phyloP scores from a whole-genome alignment of 2,113 vertebrate species.

The Pachypanchax playfairii region DNA sequence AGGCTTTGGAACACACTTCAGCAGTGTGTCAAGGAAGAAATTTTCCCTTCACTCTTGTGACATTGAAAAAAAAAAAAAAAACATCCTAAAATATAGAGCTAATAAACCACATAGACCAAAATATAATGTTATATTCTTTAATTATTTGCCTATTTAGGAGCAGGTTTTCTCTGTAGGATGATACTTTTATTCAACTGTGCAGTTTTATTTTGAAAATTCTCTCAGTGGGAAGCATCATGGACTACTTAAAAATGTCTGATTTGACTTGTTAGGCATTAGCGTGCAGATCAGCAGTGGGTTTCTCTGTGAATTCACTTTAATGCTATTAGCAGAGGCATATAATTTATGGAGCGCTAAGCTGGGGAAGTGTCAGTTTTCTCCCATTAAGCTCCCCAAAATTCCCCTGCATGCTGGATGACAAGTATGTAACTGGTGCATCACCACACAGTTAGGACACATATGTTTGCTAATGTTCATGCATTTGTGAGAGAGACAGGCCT shows the following conservation, averaged over 20 bases:
- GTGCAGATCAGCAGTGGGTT: slow-evolving; percentile 31
- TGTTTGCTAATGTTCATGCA: not conserved
- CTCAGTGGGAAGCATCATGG: not conserved
- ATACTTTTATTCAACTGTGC: not conserved
- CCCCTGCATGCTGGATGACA: slow-evolving; percentile 33
- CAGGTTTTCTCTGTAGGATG: too few species aligned
- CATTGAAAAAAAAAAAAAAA: slow-evolving; percentile 42
- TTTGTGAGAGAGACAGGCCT: not conserved
- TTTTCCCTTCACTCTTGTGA: slow-evolving; percentile 43
- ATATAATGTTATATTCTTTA: not conserved
- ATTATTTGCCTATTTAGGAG: not conserved
- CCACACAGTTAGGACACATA: slow-evolving; percentile 26
- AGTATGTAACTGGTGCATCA: slow-evolving; percentile 29
- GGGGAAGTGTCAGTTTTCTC: slow-evolving; percentile 56
- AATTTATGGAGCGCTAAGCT: slow-evolving; percentile 61
- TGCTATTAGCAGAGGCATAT: slow-evolving; percentile 59
- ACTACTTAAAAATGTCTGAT: slow-evolving; percentile 26
- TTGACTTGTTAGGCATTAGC: slow-evolving; percentile 30
- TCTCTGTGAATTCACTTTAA: slow-evolving; percentile 44
- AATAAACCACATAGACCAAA: slow-evolving; percentile 18
- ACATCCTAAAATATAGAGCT: slow-evolving; percentile 34
- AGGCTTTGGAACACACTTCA: slow-evolving; percentile 50
- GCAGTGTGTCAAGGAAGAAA: slow-evolving; percentile 46
- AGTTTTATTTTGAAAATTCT: not conserved
- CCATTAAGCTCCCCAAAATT: slow-evolving; percentile 53